phyloP scores from a whole-genome alignment of 2,888 invertebrate species.

The Caradrina kadenii region DNA sequence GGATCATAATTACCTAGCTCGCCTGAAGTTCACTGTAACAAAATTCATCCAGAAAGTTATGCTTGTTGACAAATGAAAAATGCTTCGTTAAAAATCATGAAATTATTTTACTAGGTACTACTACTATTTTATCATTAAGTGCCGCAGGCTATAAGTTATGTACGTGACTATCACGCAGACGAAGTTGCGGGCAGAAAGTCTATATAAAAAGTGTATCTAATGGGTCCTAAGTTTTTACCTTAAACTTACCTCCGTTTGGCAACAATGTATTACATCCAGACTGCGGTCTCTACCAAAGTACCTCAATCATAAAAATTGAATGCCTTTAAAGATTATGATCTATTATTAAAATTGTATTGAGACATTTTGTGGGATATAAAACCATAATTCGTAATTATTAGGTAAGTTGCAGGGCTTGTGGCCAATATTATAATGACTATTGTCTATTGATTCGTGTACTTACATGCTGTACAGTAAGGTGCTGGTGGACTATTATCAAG shows the following conservation, averaged over 20 bases:
- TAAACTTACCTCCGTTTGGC: background rate
- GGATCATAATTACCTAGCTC: too few relatives aligned
- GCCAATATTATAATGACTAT: background rate
- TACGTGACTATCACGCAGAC: too few relatives aligned
- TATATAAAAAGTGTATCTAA: too few relatives aligned
- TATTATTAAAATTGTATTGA: slow-evolving; percentile 21
- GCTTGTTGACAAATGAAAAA: too few relatives aligned
- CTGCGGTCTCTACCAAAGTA: slow-evolving; percentile 16
- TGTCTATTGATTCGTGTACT: background rate
- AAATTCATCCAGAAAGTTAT: too few relatives aligned
- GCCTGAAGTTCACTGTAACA: background rate
- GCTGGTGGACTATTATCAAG: background rate
- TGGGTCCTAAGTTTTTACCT: background rate
- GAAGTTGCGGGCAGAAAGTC: too few relatives aligned
- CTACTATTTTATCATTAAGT: too few relatives aligned
- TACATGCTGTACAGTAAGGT: background rate
- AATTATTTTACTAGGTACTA: too few relatives aligned
- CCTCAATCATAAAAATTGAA: slow-evolving; percentile 21
- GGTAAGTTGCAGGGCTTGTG: background rate
- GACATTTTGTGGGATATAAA: slow-evolving; percentile 13
- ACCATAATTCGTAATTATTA: slow-evolving; percentile 17
- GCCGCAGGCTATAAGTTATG: too few relatives aligned
- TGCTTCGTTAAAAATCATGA: too few relatives aligned
- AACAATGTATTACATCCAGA: background rate
- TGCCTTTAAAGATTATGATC: background rate